Conservation (phyloP, 1,140 invertebrate genomes). For the Pseudomyrmex pallidus region DNA sequence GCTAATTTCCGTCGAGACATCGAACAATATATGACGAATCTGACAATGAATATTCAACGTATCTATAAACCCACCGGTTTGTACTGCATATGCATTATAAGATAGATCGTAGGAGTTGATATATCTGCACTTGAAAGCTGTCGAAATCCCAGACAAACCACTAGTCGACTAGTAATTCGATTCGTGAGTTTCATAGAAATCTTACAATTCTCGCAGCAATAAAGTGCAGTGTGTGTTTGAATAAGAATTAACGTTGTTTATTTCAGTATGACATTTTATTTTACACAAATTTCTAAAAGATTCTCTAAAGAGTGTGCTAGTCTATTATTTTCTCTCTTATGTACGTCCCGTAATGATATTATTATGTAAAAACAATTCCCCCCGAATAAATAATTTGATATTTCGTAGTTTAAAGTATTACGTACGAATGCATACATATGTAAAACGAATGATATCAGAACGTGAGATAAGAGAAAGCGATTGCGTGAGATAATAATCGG, state of each 20-base stretch:
- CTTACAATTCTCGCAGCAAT: background rate
- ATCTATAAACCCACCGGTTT: conserved; percentile 77
- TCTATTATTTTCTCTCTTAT: no score
- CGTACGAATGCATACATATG: conserved; percentile 6
- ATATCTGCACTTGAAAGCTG: conserved; percentile 45
- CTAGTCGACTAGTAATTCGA: background rate
- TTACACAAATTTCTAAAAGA: no score
- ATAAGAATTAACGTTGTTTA: no score
- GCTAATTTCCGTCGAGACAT: conserved; percentile 57
- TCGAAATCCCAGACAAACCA: conserved; percentile 10
- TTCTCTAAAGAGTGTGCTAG: no score
- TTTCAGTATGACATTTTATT: no score
- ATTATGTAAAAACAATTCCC: background rate
- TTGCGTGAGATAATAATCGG: conserved; percentile 31
- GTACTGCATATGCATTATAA: conserved; percentile 80
- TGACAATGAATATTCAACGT: conserved; percentile 80
- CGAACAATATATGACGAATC: conserved; percentile 78
- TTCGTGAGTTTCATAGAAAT: conserved; percentile 13
- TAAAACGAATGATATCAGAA: conserved; percentile 16
- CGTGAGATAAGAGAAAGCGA: background rate
- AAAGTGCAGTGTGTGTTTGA: background rate
- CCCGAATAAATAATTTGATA: background rate
- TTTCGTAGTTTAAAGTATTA: conserved; percentile 13
- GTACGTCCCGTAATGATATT: no score
- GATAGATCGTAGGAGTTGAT: conserved; percentile 61